Evolutionary conservation across 2,888 invertebrate species (phyloP), one percentile per base, ranked within the genome.

Genomic region (Ennomos erosarius): DNA sequence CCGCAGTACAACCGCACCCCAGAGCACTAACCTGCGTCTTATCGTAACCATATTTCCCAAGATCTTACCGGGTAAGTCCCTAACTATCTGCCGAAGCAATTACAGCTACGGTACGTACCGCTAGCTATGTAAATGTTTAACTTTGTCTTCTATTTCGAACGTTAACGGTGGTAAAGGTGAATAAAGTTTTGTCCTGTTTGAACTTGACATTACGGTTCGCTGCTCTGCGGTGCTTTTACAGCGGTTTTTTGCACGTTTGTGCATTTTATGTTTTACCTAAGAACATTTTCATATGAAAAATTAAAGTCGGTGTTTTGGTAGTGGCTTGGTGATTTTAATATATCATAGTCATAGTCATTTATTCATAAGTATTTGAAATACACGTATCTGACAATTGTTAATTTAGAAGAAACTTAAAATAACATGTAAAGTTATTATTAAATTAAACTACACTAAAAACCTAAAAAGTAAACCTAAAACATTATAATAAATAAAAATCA

Each of bases 41-140:
- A 61, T 62, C 67, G 54, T 52, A 55, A 59, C 55, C 61, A 58
- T 59, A 66, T 65, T 66, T 56, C 50, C 53, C 50, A 58, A 59
- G 58, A 59, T 64, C 56, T 54, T 51, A 53, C 55, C 10, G 36
- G 42, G 57, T 58, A 57, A 66, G 62, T 36, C 55, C 54, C 54
- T 52, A 64, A 59, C 60, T 66, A 68, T 61, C 61, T 53, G 47
- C 53, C 59, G 51, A 63, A 64, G 62, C 62, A 68, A 64, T 66
- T 63, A 64, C 64, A 64, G 56, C 59, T 59, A 52, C 50, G 45
- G 57, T 62, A 62, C 47, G 55, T 54, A 57, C 55, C 51, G 46
- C 43, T 56, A 62, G 55, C 53, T 65, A 57, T 64, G 64, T 63
- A 63, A 66, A 66, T 58, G 57, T 66, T 68, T 61, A 52, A 63